Evolutionary conservation across 2,797 vertebrate genomes (phyloP), one percentile per base, ranked within the genome.

Genomic region (Gallirallus australis): DNA sequence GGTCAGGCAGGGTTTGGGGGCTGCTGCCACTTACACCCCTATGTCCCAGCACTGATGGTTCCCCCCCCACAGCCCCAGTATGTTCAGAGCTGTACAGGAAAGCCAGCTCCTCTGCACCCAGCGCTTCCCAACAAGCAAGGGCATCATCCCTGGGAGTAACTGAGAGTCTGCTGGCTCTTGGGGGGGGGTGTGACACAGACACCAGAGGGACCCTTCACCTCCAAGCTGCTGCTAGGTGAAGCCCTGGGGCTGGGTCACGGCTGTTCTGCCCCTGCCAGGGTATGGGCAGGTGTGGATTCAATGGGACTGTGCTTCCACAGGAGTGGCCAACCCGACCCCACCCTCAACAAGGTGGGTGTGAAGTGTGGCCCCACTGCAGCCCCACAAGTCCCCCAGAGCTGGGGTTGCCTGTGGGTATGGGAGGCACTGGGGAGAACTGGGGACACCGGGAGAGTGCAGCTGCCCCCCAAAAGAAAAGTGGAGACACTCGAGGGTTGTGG

Each of bases 331-430:
- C 57, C 21, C 6, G 27, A 24, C 24, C 7, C 24, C 40, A 11
- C 23, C 47, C 20, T 6, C 2, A 1, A 42, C 56, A 37, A 31
- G 21, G 40, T 1, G 33, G 35, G 42, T 57, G 53, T 23, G 13
- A 23, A 20, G 40, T 1, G 5, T 25, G 40, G 25, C 31, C 25
- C 20, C 5, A 1, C 7, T 1, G 6, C 17, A 31, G 20, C 31
- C 25, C 20, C 5, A 1, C 7, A 7, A 78, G 15, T 11, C 30
- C 13, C 77, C 33, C 1, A 3, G 10, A 28, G 77, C 40, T 39
- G 63, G 47, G 24, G 47, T 11, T n/a, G 30, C 30, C 20, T 25
- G 61, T 0, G 1, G 50, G 39, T 19, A 20, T 1, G 2, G 52
- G 39, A 39, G 14, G 37, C 13, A 8, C 40, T 11, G 39, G 53